Conservation (phyloP, 1,140 invertebrate species). For the Fopius arisanus region DNA sequence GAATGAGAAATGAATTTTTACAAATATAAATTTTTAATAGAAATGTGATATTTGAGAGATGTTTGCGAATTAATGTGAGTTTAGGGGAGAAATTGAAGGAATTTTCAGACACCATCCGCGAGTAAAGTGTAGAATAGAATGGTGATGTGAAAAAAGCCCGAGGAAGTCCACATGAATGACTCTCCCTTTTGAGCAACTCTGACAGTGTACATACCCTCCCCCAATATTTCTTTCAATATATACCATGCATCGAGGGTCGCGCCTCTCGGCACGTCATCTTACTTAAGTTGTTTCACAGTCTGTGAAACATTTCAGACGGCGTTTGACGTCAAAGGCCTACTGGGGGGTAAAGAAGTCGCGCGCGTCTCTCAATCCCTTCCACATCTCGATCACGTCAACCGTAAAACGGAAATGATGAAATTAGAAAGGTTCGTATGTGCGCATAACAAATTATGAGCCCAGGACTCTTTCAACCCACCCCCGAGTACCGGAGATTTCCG, state of each 20-base stretch:
- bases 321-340: slow-evolving; percentile 38
- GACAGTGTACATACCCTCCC: too few relatives aligned
- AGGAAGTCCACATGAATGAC: too few relatives aligned
- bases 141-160: too few relatives aligned
- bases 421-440: slow-evolving; percentile 20
- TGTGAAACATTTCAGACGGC: slow-evolving; percentile 42
- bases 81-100: too few relatives aligned
- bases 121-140: too few relatives aligned
- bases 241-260: neutral
- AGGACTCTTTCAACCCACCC: neutral
- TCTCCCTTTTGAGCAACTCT: too few relatives aligned
- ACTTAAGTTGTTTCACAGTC: slow-evolving; percentile 32
- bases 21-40: too few relatives aligned
- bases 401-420: slow-evolving; percentile 36
- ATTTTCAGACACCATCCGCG: too few relatives aligned
- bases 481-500: neutral
- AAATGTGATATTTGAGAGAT: too few relatives aligned
- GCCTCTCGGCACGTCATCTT: slow-evolving; percentile 15
- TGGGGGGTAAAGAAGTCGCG: slow-evolving; percentile 1
- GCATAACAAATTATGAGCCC: slow-evolving; percentile 5
- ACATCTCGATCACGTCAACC: neutral
- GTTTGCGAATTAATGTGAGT: too few relatives aligned
- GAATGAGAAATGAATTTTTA: too few relatives aligned
- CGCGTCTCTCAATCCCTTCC: neutral
- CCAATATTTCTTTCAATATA: too few relatives aligned